Base-by-base conservation (phyloP, 1,140 invertebrate species). In the Dendrolimus punctatus region DNA sequence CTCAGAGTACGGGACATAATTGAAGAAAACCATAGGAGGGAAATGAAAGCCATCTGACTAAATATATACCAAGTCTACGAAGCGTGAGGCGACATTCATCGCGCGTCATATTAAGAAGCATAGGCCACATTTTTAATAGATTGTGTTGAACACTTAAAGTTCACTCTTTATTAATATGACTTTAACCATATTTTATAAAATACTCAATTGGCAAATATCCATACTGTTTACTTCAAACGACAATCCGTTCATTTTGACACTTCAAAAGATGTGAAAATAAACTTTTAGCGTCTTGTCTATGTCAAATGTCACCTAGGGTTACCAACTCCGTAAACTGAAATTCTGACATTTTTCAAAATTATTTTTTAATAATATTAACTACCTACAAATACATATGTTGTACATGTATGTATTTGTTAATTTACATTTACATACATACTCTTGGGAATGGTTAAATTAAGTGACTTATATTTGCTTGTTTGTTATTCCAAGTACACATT, bases 61-160 rank as follows among this genome's bases (percentile, higher is more conserved):
- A 86, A 83, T 84, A 77, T 86, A 84, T 90, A 95, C 94, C 94
- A 71, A 96, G 90, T 88, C 92, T 92, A 74, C 96, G 90, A 70
- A 97, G 91, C 87, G 92, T 92, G 78, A 94, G 91, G 80, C 94
- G 93, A 80, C 94, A 96, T 80, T 97, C 95, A 80, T 96, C 95
- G 71, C 91, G 91, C 42, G 79, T 85, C 71, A 87, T 68, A 69
- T 84, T 80, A 51, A 86, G 72, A 48, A 87, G 75, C 71, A 80
- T 78, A 62, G 83, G 83, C 82, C 84, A 85, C 87, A 87, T 87
- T 70, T 79, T 85, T 62, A 70, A 62, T 64, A 51, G 64, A 66
- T 72, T 62, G 46, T 70, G 64, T 62, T 70, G 62, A 68, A 67
- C 68, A 76, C 68, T 58, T 63, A 65, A 66, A 74, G 67, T 76